These are phyloP conservation scores for Epinotia brunnichana DNA, from an alignment of 2,888 invertebrate genomes.

Conservation along the genomic window DNA sequence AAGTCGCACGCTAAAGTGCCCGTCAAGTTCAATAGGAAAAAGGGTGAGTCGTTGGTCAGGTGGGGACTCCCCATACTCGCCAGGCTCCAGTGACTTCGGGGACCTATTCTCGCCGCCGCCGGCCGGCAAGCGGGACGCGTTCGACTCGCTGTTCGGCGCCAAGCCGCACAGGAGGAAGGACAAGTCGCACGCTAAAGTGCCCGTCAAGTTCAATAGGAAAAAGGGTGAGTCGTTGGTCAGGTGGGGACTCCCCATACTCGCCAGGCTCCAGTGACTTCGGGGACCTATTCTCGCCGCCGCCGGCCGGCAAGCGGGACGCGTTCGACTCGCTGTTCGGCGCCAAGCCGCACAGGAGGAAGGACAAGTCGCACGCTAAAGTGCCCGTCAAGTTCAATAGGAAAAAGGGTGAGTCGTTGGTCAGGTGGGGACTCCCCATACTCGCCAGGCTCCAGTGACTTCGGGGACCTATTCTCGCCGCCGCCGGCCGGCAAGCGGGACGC, in stretches of 20 bases:
- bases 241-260: too few species aligned
- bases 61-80: too few species aligned
- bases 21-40: conserved; percentile 75
- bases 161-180: conserved; percentile 53
- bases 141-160: conserved; percentile 86
- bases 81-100: too few species aligned
- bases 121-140: conserved; percentile 77
- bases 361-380: conserved; percentile 59
- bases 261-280: too few species aligned
- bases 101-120: too few species aligned
- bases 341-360: conserved; percentile 53
- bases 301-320: conserved; percentile 69
- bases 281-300: too few species aligned
- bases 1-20: conserved; percentile 62
- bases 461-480: too few species aligned
- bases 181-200: conserved; percentile 61
- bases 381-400: conserved; percentile 74
- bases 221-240: too few species aligned
- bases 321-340: conserved; percentile 87
- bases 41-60: too few species aligned
- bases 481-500: too few species aligned
- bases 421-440: too few species aligned
- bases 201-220: conserved; percentile 74
- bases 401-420: conserved; percentile 78
- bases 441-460: too few species aligned